Evolutionary conservation across 92 coral and sea anemone genomes (phyloP).

Genomic region (Porites rus): DNA sequence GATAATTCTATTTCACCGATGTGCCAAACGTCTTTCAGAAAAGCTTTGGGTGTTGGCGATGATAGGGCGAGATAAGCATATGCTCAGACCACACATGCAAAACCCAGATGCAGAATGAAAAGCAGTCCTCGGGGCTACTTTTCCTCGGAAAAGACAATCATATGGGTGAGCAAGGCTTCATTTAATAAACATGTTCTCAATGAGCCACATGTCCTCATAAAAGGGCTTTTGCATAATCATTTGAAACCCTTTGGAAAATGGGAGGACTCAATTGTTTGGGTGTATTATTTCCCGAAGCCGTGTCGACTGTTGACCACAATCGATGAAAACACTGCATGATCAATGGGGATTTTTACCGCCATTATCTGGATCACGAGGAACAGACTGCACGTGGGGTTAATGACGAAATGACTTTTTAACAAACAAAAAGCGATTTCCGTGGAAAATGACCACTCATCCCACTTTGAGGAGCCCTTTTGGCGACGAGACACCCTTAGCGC

Average conservation of each 20-base stretch:
- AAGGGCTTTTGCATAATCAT: constrained; percentile 90
- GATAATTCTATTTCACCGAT: constrained; percentile 34
- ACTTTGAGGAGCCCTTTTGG: neutral
- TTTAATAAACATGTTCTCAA: constrained; percentile 76
- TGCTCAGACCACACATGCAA: constrained; percentile 23
- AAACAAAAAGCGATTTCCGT: neutral
- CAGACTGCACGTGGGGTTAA: constrained; percentile 48
- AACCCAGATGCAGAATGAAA: neutral
- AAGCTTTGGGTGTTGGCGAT: constrained; percentile 33
- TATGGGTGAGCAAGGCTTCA: constrained; percentile 26
- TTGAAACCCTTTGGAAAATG: constrained; percentile 79
- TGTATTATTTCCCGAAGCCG: constrained; percentile 69
- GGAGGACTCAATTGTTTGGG: constrained; percentile 65
- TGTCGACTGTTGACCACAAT: constrained; percentile 73
- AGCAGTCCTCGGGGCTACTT: neutral
- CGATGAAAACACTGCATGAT: constrained; percentile 58
- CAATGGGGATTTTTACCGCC: constrained; percentile 52
- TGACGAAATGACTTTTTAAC: constrained; percentile 26
- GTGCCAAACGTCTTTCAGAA: constrained; percentile 40
- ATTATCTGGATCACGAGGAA: constrained; percentile 13
- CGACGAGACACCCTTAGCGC: neutral
- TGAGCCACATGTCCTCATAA: constrained; percentile 86
- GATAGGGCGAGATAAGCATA: constrained; percentile 17
- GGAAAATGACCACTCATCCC: neutral
- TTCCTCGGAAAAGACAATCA: constrained; percentile 19